Conservation (phyloP, 2,888 invertebrate species). For the Aphidoletes aphidimyza region DNA sequence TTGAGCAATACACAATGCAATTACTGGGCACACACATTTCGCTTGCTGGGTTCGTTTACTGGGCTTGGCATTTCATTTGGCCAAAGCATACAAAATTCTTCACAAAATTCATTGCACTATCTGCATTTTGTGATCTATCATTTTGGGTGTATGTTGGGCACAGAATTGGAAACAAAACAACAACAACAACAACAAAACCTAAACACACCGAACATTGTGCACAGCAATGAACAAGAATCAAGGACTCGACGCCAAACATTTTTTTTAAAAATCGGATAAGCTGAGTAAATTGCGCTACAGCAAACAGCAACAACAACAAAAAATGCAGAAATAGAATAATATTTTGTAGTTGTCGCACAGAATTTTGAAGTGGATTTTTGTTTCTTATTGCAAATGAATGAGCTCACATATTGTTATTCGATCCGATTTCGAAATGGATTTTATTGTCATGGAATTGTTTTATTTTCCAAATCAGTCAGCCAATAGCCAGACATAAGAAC, state of each 20-base stretch:
- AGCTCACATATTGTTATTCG: conserved; percentile 9
- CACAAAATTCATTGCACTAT: background rate
- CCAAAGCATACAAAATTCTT: background rate
- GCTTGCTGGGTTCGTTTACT: no score
- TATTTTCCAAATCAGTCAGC: background rate
- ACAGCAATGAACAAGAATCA: background rate
- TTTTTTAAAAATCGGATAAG: conserved; percentile 47
- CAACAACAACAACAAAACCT: background rate
- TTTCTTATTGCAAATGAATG: conserved; percentile 41
- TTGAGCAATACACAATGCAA: no score
- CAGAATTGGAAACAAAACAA: background rate
- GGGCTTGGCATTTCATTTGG: no score
- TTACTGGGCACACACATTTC: no score
- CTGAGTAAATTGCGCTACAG: conserved; percentile 12
- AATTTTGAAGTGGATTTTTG: conserved; percentile 30
- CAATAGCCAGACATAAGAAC: background rate
- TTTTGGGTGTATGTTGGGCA: background rate
- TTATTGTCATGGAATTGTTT: conserved; percentile 3
- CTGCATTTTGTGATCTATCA: conserved; percentile 24
- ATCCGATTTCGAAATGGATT: background rate
- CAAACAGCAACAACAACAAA: background rate
- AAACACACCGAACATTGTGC: background rate
- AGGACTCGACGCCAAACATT: background rate
- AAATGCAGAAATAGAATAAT: background rate
- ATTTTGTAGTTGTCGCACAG: background rate